Base-by-base conservation (phyloP, 2,888 invertebrate genomes). In the Heliconius charithonia region DNA sequence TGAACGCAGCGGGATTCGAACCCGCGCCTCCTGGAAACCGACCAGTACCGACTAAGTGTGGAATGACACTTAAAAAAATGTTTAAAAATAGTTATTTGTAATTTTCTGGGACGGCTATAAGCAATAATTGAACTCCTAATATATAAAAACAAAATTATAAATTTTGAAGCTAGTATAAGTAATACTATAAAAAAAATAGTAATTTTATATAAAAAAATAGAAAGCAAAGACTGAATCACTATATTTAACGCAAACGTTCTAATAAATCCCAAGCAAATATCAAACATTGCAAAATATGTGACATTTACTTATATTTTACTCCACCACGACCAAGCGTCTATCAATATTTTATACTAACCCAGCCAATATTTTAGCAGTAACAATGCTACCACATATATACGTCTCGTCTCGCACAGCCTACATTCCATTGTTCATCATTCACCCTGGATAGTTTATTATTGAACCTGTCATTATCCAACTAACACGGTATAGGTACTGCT, bases 341-440 rank as follows among this genome's bases (percentile, higher is more conserved):
- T 56, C 73, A 77, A 77, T 67, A 51, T 76, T 69, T 79, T 59
- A 79, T 67, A 29, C 22, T 27, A 76, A 37, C 62, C 62, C 12
- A 79, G 62, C 67, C 67, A 76, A 72, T 67, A 76, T 67, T 62
- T 62, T 56, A 27, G 74, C 62, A 67, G 67, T 27, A 76, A 79
- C 79, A 76, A 79, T 79, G 66, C 73, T 73, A 73, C 73, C 72
- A 72, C 76, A 73, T 76, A 72, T 79, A 77, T 77, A 77, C 45
- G 70, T 71, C 76, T 32, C 45, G 70, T 71, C 76, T 32, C 63
- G 65, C 70, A 69, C 71, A 65, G n/a, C 66, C 66, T 69, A 73
- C 80, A 77, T 65, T 84, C 88, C 87, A 90, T 91, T 91, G 90
- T 91, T 86, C 86, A 87, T 89, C 89, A 88, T 84, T 88, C 88